Base-by-base conservation (phyloP, 2,888 invertebrate species). In the Ceramica pisi region DNA sequence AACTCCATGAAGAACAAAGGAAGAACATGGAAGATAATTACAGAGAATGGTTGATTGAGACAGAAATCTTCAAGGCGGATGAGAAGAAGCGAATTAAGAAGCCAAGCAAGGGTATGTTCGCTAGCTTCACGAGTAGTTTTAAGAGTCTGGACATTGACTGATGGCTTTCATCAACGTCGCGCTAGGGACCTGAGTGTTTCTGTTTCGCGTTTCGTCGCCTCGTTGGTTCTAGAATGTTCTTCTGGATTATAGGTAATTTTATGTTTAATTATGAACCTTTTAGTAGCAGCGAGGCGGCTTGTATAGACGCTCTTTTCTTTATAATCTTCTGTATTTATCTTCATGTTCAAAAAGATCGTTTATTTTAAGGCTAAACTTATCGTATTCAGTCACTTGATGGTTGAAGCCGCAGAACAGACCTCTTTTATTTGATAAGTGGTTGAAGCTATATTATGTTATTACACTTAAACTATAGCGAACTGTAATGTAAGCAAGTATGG, bases 21-120 rank as follows among this genome's bases (percentile, higher is more conserved):
- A 94, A 94, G 74, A 92, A 95, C 26, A 94, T 97, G 94, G 96
- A 97, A 78, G 93, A 95, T 14, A 96, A 96, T 76, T 97, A 97
- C 83, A 93, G 93, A 57, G 96, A 96, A 21, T 97, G 97, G 97
- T 82, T 97, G 82, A 93, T 96, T 56, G 97, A 97, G 81, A 94
- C 96, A 0, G 97, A 96, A 75, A 93, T 94, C 7, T 96, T 97
- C 77, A 96, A 96, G 80, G 96, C 96, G 31, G 95, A 95, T 78
- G 95, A 95, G 70, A 95, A 95, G 89, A 94, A 95, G 75, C 88
- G 94, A 59, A 92, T 96, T 50, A 95, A 95, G 89, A 95, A 95
- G 72, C 94, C 94, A 1, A 95, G 93, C 78, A 93, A 92, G 87
- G 96, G 96, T 68, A 94, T 95, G 92, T 96, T 96, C 75, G 95